Evolutionary conservation across 2,888 invertebrate genomes (phyloP).

Genomic region (Carterocephalus palaemon): DNA sequence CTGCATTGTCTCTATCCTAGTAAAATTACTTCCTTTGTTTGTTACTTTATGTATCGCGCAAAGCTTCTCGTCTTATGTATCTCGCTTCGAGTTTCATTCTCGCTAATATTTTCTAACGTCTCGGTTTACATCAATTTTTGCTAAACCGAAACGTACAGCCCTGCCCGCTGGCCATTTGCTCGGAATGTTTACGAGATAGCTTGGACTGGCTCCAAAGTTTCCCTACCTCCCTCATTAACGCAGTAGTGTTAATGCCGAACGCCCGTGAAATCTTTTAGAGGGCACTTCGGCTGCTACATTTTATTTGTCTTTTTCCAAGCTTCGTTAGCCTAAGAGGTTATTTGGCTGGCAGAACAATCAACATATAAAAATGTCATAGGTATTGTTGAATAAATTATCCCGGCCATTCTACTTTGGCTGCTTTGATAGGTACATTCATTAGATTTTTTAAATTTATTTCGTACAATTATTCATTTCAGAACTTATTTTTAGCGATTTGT

Average conservation of each 20-base stretch:
- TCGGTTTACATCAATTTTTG: slow-evolving; percentile 6
- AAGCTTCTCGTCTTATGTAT: background rate
- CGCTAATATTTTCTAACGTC: background rate
- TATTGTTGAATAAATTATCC: slow-evolving; percentile 17
- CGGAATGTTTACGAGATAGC: slow-evolving; percentile 56
- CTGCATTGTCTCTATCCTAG: too few species aligned
- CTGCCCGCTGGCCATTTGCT: slow-evolving; percentile 17
- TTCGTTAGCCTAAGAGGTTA: slow-evolving; percentile 70
- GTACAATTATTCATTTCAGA: too few species aligned
- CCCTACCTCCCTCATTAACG: slow-evolving; percentile 65
- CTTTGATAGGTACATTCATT: too few species aligned
- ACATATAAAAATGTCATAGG: slow-evolving; percentile 22
- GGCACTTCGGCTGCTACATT: slow-evolving; percentile 55
- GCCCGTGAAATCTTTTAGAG: slow-evolving; percentile 69
- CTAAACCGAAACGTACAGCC: slow-evolving; percentile 8
- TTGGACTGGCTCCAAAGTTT: slow-evolving; percentile 70
- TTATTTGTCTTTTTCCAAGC: slow-evolving; percentile 61
- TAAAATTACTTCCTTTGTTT: too few species aligned
- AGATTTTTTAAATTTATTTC: too few species aligned
- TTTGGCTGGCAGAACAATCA: slow-evolving; percentile 56
- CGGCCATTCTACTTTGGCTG: slow-evolving; percentile 3
- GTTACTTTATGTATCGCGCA: too few species aligned
- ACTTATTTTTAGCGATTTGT: too few species aligned
- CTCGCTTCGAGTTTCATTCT: background rate
- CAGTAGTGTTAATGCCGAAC: slow-evolving; percentile 64